Evolutionary conservation across 2,113 vertebrate species (phyloP), one percentile per base, ranked within the genome.

Genomic region (Geococcyx californianus): DNA sequence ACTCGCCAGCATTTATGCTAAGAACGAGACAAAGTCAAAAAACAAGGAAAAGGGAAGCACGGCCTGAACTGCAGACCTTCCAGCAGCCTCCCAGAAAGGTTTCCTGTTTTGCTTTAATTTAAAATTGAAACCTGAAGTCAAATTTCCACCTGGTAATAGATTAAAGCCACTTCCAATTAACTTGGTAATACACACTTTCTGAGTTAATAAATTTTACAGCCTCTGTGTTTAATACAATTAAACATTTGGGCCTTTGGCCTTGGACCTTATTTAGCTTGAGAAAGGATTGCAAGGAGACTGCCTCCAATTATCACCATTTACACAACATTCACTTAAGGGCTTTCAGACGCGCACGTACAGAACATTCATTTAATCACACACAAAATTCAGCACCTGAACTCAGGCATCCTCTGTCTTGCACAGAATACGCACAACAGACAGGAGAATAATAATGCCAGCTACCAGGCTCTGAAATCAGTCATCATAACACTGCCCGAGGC

Each of bases 71-170:
- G 38, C 34, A 90, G 72, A 62, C 76, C 64, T 92, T 84, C 72
- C 68, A 74, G 68, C 72, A 92, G 68, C 56, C 52, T 92, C 89
- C 59, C 54, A 58, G 85, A 96, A 90, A 13, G 40, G 64, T 49
- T 84, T 94, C 79, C 95, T 89, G 54, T 63, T 67, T 80, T 54
- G 60, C 80, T 92, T 96, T 90, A 94, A 95, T 96, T 96, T 96
- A 92, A 89, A 96, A 90, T 76, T 93, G 95, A 96, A 97, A 96
- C 92, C 83, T 87, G 69, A 94, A 96, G 95, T 96, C 85, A 96
- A 96, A 96, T 93, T 96, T 96, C 94, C 94, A 96, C 93, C 95
- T 96, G 79, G 83, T 94, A 96, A 96, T 96, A 96, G 94, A 95
- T 96, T 97, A 92, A 95, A 94, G 93, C 95, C 93, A 84, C 76